Evolutionary conservation across 1,140 invertebrate species (phyloP), one percentile per base, ranked within the genome.

Genomic region (Meloidogyne hapla): DNA sequence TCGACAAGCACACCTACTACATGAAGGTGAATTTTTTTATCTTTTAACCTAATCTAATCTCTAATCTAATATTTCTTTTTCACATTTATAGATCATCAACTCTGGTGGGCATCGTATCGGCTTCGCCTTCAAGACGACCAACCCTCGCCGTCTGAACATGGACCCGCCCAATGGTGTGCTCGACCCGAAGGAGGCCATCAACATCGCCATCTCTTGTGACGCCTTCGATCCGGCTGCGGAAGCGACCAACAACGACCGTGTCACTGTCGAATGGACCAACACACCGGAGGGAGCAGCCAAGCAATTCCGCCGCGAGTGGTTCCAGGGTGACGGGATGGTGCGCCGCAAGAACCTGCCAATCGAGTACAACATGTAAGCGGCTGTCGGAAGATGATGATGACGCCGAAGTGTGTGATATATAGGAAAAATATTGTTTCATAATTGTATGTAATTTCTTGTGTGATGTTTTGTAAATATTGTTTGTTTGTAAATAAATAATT

Each of bases 201-300:
- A 81, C 67, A 69, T 81, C 71, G 81, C 77, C 69, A 75, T 81
- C 71, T 71, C 71, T 2, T 81, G 80, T 65, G 80, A 82, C 23
- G 15, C 80, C 28, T 82, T 81, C 80, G 69, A 83, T n/a, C 61
- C 28, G 23, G 72, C 61, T 21, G 18, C 45, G 23, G 80, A 82
- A 65, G 80, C 83, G 79, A 82, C 80, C n/a, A 79, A 82, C 26
- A 79, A 77, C 78, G 80, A 81, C 68, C 80, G 80, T 45, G 81
- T 81, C 80, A 81, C 81, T 28, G 72, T 81, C 65, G 80, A 81
- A 69, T 81, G 80, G 80, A 79, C 76, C 63, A 82, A 81, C 75
- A 81, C 79, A 13, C 79, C 79, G 15, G 75, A 81, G 9, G 72
- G 70, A 25, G 80, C 80, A 38, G 80, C 80, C 71, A 79, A 79